Conservation (phyloP, 1,140 invertebrate genomes). For the Camponotus pennsylvanicus region DNA sequence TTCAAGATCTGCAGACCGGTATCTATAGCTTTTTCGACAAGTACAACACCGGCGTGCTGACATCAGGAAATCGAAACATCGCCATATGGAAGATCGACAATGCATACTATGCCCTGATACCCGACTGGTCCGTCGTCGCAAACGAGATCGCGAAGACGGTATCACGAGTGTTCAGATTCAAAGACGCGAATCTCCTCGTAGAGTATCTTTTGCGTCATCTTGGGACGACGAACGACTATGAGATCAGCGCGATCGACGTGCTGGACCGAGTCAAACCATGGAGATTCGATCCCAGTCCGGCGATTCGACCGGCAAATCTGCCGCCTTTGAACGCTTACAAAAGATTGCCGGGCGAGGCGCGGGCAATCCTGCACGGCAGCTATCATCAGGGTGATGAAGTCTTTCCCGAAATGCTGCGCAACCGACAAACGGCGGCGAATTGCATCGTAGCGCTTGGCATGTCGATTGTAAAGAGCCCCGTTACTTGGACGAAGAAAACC, state of each 20-base stretch:
- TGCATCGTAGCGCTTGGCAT: conserved; percentile 80
- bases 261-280: conserved; percentile 75
- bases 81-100: conserved; percentile 76
- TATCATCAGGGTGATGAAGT: conserved; percentile 80
- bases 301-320: conserved; percentile 77
- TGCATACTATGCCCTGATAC: conserved; percentile 77
- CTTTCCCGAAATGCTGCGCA: conserved; percentile 74
- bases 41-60: conserved; percentile 76
- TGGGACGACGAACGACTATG: conserved; percentile 75
- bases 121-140: conserved; percentile 30
- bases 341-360: conserved; percentile 73
- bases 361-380: conserved; percentile 78
- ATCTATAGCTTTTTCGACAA: conserved; percentile 77
- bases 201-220: conserved; percentile 64
- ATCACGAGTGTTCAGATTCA: conserved; percentile 72
- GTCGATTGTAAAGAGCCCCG: conserved; percentile 80
- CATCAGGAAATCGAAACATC: conserved; percentile 59
- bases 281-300: conserved; percentile 78
- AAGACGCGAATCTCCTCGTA: conserved; percentile 54
- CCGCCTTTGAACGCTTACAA: conserved; percentile 81
- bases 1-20: conserved; percentile 74
- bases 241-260: conserved; percentile 78
- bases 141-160: not conserved
- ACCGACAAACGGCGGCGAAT: conserved; percentile 78
- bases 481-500: conserved; percentile 82